Base-by-base conservation (phyloP, 1,140 invertebrate genomes). In the Adoxophyes honmai region DNA sequence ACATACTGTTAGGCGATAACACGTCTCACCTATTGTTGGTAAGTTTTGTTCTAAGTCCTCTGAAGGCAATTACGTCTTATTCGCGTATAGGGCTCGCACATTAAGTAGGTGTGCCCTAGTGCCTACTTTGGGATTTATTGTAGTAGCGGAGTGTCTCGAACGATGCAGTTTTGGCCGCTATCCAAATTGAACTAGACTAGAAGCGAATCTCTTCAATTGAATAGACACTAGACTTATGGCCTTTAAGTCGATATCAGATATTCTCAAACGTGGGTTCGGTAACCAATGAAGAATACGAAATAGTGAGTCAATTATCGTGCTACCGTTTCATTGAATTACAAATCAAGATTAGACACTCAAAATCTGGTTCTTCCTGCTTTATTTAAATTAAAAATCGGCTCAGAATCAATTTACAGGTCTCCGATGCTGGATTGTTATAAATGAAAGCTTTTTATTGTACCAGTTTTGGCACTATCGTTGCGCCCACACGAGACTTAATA, bases 101-200 rank as follows among this genome's bases (percentile, higher is more conserved):
- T 16, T 48, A 4, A 10, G 9, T 42, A 48, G 16, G 42, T 48
- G 16, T 48, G n/a, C 4, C 21, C 21, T 18, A 48, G 42, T 18
- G 21, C 42, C 42, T 55, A 34, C 44, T 61, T 34, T 36, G 33
- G 55, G 61, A 62, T 68, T 57, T 64, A 54, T 53, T 58, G 42
- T 28, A 28, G 62, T 48, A 48, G 55, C 60, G 59, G 60, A 48
- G 59, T 57, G 60, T 60, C 62, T 59, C 33, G 51, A 56, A 55
- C 37, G 65, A 37, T 39, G 59, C 48, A 48, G 54, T 54, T 62
- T 69, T 69, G 60, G 63, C 60, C 59, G 33, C n/a, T n/a, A 13
- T 64, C 64, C 67, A 70, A 64, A 66, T 66, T 62, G 59, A 61
- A 52, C 48, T 59, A 44, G 18, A 16, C 18, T 16, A 16, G 36